A percentile compares a stretch with the other conserved stretches of the same genome.
Evolutionary conservation across 2,888 invertebrate genomes (phyloP).

Genomic region (Theretra japonica): DNA sequence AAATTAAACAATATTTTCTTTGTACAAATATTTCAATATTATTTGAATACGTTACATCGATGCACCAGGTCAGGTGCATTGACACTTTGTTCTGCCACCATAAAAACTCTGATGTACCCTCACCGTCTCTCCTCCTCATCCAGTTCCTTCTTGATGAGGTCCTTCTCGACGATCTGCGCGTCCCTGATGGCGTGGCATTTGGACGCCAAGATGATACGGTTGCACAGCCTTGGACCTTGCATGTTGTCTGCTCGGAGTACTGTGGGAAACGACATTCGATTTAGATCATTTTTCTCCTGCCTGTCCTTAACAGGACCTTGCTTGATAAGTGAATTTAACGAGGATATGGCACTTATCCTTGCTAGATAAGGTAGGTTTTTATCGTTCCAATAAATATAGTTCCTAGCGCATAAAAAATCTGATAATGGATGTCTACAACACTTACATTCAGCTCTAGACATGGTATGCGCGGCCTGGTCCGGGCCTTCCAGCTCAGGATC

Average conservation of each 20-base stretch:
- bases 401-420: too few relatives aligned
- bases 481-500: constrained; percentile 82
- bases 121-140: constrained; percentile 82
- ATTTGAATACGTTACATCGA: too few relatives aligned
- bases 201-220: constrained; percentile 91
- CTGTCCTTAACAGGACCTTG: not conserved
- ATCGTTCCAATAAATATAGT: not conserved
- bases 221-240: constrained; percentile 85
- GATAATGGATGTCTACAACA: constrained; percentile 1
- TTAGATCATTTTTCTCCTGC: not conserved
- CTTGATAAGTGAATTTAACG: too few relatives aligned
- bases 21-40: not conserved
- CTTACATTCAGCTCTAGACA: constrained; percentile 72
- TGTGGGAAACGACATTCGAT: constrained; percentile 38
- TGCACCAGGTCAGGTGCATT: too few relatives aligned
- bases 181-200: constrained; percentile 94
- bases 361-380: too few relatives aligned
- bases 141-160: constrained; percentile 83
- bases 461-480: constrained; percentile 77
- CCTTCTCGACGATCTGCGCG: constrained; percentile 90
- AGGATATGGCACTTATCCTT: too few relatives aligned
- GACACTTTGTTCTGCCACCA: too few relatives aligned
- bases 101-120: constrained; percentile 8
- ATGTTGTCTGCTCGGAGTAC: constrained; percentile 88
- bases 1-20: not conserved